Conservation (phyloP, 2,797 vertebrate species). For the Sitta carolinensis region DNA sequence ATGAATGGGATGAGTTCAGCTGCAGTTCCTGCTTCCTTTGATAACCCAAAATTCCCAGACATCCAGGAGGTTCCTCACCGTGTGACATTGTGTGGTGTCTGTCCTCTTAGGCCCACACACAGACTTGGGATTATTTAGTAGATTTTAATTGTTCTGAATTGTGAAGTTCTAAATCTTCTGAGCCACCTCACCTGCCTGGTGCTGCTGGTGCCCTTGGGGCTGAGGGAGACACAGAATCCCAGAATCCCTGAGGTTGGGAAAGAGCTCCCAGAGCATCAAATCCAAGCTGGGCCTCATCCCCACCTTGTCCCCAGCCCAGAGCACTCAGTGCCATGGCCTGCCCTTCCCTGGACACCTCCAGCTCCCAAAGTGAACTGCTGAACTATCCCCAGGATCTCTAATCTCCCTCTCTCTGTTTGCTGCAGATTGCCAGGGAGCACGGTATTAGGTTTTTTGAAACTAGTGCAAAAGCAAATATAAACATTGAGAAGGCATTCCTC, state of each 20-base stretch:
- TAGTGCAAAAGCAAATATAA: constrained; percentile 99
- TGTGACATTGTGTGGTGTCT: background rate
- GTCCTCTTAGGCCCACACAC: background rate
- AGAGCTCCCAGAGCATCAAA: accelerated
- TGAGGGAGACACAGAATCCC: background rate
- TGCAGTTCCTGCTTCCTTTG: background rate
- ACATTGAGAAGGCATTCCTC: constrained; percentile 99
- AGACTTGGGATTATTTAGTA: background rate
- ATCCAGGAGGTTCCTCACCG: background rate
- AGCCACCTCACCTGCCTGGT: background rate
- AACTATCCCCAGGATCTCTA: background rate
- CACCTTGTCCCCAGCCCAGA: background rate
- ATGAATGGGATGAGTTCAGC: background rate
- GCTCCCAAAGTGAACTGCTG: accelerated
- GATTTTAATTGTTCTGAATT: background rate
- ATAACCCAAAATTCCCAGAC: background rate
- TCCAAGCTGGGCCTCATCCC: accelerated
- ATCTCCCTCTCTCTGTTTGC: background rate
- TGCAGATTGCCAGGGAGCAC: constrained; percentile 94
- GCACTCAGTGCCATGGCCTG: background rate
- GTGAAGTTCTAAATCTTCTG: background rate
- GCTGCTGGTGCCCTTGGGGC: accelerated
- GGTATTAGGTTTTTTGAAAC: constrained; percentile 99
- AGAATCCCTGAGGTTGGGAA: background rate
- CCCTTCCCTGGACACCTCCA: too few species aligned